phyloP scores from a whole-genome alignment of 2,797 vertebrate genomes.

The Amblyopsis hoosieri region DNA sequence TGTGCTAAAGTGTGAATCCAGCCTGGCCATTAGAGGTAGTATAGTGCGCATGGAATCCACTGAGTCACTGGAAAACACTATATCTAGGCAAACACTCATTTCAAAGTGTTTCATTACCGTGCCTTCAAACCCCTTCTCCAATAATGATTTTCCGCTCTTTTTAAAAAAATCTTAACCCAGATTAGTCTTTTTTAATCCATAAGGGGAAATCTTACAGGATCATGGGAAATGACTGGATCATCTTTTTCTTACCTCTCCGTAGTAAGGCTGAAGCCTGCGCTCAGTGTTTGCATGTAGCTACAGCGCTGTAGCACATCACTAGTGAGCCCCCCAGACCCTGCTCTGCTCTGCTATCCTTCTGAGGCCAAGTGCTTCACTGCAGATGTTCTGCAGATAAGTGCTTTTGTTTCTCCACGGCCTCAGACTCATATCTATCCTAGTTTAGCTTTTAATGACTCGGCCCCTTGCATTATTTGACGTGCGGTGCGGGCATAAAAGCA shows the following conservation, averaged over 20 bases:
- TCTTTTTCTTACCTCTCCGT: conserved; percentile 37
- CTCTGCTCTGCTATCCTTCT: conserved; percentile 45
- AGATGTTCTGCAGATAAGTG: conserved; percentile 63
- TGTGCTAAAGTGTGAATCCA: conserved; percentile 68
- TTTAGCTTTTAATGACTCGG: conserved; percentile 53
- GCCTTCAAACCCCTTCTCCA: conserved; percentile 49
- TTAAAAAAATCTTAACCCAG: conserved; percentile 18
- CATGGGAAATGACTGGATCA: too few relatives aligned
- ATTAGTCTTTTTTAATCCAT: conserved; percentile 25
- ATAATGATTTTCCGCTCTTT: conserved; percentile 36
- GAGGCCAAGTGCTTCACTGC: conserved; percentile 63
- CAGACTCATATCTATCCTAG: conserved; percentile 54
- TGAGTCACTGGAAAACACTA: conserved; percentile 57
- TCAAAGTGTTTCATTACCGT: conserved; percentile 61
- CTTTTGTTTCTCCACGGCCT: conserved; percentile 53
- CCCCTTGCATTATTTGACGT: conserved; percentile 49
- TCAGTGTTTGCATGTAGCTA: conserved; percentile 52
- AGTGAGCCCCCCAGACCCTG: conserved; percentile 58
- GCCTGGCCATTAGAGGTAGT: conserved; percentile 77
- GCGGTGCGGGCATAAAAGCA: conserved; percentile 21
- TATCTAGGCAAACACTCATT: conserved; percentile 58
- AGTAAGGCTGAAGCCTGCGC: conserved; percentile 31
- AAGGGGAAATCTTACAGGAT: too few relatives aligned
- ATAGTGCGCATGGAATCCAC: conserved; percentile 73
- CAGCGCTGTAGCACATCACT: conserved; percentile 35